Conservation (phyloP, 2,888 invertebrate genomes). For the Diarsia brunnea region DNA sequence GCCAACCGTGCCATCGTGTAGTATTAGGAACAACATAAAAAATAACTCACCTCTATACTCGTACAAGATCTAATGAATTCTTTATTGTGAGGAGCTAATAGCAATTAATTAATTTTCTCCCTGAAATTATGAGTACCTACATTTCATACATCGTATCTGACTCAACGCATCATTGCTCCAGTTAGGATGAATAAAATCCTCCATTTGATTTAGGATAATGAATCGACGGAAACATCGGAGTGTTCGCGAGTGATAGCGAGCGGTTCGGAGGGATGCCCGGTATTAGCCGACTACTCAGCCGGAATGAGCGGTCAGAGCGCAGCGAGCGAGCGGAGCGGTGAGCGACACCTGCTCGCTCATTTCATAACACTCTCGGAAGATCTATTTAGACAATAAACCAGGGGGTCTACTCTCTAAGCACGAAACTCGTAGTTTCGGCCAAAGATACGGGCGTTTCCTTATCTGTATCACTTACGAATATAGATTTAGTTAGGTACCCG, state of each 20-base stretch:
- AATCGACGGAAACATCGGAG: constrained; percentile 43
- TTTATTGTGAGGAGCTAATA: not conserved
- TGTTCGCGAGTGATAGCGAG: constrained; percentile 46
- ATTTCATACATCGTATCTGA: constrained; percentile 11
- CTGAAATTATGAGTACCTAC: not conserved
- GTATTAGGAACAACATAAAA: too few species aligned
- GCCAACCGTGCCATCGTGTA: too few species aligned
- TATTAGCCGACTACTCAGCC: constrained; percentile 18
- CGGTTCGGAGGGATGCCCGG: constrained; percentile 14
- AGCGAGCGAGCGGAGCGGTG: not conserved
- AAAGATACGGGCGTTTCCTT: too few species aligned
- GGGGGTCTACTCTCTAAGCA: too few species aligned
- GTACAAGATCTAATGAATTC: not conserved
- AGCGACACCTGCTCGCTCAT: constrained; percentile 12
- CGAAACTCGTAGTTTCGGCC: too few species aligned
- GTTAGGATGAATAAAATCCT: constrained; percentile 33
- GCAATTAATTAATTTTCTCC: not conserved
- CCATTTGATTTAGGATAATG: constrained; percentile 51
- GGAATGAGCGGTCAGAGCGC: constrained; percentile 1
- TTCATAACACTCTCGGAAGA: not conserved
- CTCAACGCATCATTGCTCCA: constrained; percentile 17
- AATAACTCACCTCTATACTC: not conserved
- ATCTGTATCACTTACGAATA: too few species aligned
- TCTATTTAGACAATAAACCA: not conserved
- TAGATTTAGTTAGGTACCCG: too few species aligned